Base-by-base conservation (phyloP, 92 coral and sea anemone species). In the Palythoa grandis region DNA sequence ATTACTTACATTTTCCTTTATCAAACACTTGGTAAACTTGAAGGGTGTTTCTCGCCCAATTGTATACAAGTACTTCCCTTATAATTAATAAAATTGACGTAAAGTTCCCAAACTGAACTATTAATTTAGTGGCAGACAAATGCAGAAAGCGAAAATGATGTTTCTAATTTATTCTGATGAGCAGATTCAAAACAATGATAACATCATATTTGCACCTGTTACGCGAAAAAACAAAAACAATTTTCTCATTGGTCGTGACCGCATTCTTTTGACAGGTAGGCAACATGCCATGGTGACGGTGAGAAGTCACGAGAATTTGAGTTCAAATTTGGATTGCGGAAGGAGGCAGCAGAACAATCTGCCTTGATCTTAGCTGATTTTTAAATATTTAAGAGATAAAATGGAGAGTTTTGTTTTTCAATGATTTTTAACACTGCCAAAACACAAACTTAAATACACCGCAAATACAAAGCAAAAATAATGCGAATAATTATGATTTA, bases 51-150 rank as follows among this genome's bases (percentile, higher is more conserved):
- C 61, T 12, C 2, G 29, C 19, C 70, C 29, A 65, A n/a, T 22
- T 20, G 25, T 65, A 61, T 14, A 3, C 7, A 57, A 3, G 35
- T 35, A 15, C 47, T 7, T 39, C 35, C 1, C 54, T 52, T 57
- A 7, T 7, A 15, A 77, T 5, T 12, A 35, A 77, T 68, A 19
- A 13, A 56, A 12, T 56, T 25, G 13, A 5, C 53, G 35, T 0
- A 29, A 29, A 29, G 9, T 35, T 38, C 6, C 68, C 50, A 29
- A 35, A 78, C 10, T 4, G 16, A 56, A 35, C 52, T 22, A 78
- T 78, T 78, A 25, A 22, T 76, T 52, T 56, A 17, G 52, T 29
- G 83, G 70, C 70, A 35, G 50, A 37, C 23, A 77, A 77, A 35
- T 68, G 70, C 69, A 57, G 69, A 78, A 10, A 58, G 70, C 29